Base-by-base conservation (phyloP, 2,888 invertebrate genomes). In the Tetragnatha montana region DNA sequence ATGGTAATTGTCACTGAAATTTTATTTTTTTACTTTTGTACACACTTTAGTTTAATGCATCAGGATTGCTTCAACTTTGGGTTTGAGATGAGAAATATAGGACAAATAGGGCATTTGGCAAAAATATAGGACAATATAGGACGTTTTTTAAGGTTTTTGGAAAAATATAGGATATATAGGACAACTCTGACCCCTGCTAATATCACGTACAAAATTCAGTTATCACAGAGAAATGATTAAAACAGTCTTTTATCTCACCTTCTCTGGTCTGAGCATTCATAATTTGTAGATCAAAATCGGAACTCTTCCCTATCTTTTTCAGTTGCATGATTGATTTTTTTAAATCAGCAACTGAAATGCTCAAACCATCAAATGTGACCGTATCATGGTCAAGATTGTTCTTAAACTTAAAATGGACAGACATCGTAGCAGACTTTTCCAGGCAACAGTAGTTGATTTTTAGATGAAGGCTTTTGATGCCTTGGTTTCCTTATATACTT, bases 351-450 rank as follows among this genome's bases (percentile, higher is more conserved):
- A 99, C 97, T 75, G 98, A 97, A 93, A 99, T 98, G 94, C 98
- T 97, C 90, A 99, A 95, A 90, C 99, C 99, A 95, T 99, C 98
- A 94, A 99, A 98, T 70, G 98, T 97, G 91, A 99, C 96, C 10
- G 98, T 98, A 93, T 99, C 98, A 94, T 97, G 98, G 94, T 98
- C 98, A 93, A 98, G 95, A 91, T 98, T 97, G 93, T 98, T 98
- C 95, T 99, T 99, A 94, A 99, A 99, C 94, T 99, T 99, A 94
- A 99, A 99, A 94, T 99, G 99, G 92, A 99, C 98, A 93, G 98
- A 98, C 96, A 98, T 98, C 3, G 51, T 74, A 7, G 60, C 51
- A 35, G 8, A 21, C 7, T 4, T 75, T 47, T 17, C n/a, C 4
- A 35, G 35, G 35, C 35, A 35, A 4, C 35, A 35, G 35, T 2